Percentiles rank a stretch among this genome's conserved stretches.
Conservation (phyloP, 53 echinoderm and acorn worm genomes). For the Astropecten irregularis region DNA sequence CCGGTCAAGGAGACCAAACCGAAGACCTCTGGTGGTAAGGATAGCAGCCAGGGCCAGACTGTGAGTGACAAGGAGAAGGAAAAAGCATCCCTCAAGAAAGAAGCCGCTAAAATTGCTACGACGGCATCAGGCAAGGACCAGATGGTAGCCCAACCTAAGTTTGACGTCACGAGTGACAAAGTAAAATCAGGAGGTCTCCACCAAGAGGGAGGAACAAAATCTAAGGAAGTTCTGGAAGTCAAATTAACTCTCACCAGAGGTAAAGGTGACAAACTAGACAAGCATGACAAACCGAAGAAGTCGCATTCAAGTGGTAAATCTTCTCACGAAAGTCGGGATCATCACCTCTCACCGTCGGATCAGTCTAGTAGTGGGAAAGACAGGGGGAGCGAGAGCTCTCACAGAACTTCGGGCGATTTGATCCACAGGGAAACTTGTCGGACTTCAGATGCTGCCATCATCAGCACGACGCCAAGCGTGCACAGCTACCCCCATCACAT, state of each 20-base stretch:
- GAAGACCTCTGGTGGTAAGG: constrained; percentile 2
- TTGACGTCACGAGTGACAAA: background rate
- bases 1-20: constrained; percentile 47
- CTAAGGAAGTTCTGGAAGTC: constrained; percentile 15
- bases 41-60: background rate
- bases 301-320: constrained; percentile 20
- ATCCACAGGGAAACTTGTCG: constrained; percentile 44
- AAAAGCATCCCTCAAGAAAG: constrained; percentile 11
- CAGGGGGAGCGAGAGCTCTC: background rate
- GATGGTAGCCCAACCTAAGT: background rate
- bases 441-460: constrained; percentile 53
- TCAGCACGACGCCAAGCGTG: constrained; percentile 54
- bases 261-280: constrained; percentile 47
- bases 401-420: constrained; percentile 46
- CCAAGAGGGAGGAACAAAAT: constrained; percentile 39
- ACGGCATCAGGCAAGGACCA: background rate
- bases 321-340: constrained; percentile 30
- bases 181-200: constrained; percentile 4
- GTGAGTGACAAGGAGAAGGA: constrained; percentile 30
- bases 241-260: constrained; percentile 26
- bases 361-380: constrained; percentile 23
- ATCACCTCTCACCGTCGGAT: constrained; percentile 28
- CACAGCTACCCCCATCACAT: constrained; percentile 59
- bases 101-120: background rate
- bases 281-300: constrained; percentile 43